A percentile compares a stretch with the other conserved stretches of the same genome.
Conservation (phyloP, 2,113 vertebrate genomes). For the Ibidorhyncha struthersii region DNA sequence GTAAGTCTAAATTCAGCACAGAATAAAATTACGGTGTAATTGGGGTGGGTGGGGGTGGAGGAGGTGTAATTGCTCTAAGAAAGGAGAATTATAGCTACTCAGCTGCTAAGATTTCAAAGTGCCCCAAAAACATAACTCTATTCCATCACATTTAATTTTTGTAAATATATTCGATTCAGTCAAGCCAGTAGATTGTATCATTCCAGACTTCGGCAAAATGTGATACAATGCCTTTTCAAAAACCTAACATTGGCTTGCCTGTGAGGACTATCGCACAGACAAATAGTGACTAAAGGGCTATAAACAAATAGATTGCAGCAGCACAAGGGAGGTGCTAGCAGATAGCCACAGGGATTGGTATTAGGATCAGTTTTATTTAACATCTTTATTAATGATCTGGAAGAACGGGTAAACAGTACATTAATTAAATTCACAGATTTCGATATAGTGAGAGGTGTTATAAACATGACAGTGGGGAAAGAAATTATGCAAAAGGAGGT, state of each 20-base stretch:
- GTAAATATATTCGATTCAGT: slow-evolving; percentile 1
- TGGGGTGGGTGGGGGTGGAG: background rate
- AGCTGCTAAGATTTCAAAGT: background rate
- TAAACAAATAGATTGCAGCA: slow-evolving; percentile 25
- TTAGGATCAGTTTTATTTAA: slow-evolving; percentile 61
- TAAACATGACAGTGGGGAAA: slow-evolving; percentile 65
- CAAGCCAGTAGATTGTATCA: background rate
- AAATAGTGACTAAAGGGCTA: slow-evolving; percentile 22
- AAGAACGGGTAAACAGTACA: slow-evolving; percentile 45
- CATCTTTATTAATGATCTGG: slow-evolving; percentile 63
- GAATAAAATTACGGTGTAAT: slow-evolving; percentile 10
- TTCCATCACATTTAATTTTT: background rate
- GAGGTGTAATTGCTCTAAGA: slow-evolving; percentile 27
- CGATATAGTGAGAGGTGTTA: slow-evolving; percentile 65
- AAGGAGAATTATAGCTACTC: slow-evolving; percentile 10
- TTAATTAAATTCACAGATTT: slow-evolving; percentile 78
- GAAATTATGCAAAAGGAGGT: slow-evolving; percentile 60
- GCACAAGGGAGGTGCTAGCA: slow-evolving; percentile 1
- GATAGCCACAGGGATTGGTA: slow-evolving; percentile 29
- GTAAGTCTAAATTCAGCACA: slow-evolving; percentile 15
- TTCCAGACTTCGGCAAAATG: background rate
- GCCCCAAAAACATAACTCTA: background rate
- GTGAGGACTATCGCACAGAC: background rate
- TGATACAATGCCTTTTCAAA: background rate
- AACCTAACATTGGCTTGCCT: background rate